A percentile compares a stretch with the other conserved stretches of the same genome.
These are phyloP conservation scores for Euwallacea fornicatus DNA, from an alignment of 1,140 invertebrate genomes.

Conservation along the genomic window DNA sequence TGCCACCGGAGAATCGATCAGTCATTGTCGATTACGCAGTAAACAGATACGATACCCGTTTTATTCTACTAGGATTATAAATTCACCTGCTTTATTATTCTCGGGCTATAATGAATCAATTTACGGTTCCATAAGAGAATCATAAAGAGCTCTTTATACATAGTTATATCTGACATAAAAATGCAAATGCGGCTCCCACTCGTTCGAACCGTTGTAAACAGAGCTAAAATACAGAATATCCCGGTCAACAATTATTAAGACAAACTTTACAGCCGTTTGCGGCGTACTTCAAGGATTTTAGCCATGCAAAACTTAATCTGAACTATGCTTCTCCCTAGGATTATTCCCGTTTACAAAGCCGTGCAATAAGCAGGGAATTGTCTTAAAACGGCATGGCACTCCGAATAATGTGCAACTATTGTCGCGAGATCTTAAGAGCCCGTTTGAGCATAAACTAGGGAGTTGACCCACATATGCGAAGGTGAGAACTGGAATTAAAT, in stretches of 20 bases:
- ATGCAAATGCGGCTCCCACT: too few species aligned
- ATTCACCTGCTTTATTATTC: too few species aligned
- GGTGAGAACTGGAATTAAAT: background rate
- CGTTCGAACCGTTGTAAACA: too few species aligned
- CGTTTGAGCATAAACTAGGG: background rate
- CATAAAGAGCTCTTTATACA: too few species aligned
- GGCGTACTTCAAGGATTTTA: background rate
- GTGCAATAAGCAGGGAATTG: constrained; percentile 8
- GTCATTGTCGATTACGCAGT: too few species aligned
- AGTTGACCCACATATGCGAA: constrained; percentile 5
- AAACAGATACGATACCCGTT: too few species aligned
- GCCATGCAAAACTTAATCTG: background rate
- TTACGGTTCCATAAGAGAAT: too few species aligned
- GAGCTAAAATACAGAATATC: too few species aligned
- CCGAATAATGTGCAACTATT: constrained; percentile 4
- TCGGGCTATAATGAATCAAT: too few species aligned
- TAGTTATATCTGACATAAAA: too few species aligned
- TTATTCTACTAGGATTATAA: too few species aligned
- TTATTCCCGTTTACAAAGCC: constrained; percentile 13
- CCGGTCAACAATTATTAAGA: background rate
- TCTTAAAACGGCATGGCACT: background rate
- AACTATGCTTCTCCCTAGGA: constrained; percentile 5
- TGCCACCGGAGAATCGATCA: too few species aligned
- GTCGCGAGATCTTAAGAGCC: constrained; percentile 7
- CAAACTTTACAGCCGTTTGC: constrained; percentile 6